phyloP scores from a whole-genome alignment of 2,113 vertebrate genomes.

The Pollachius pollachius region DNA sequence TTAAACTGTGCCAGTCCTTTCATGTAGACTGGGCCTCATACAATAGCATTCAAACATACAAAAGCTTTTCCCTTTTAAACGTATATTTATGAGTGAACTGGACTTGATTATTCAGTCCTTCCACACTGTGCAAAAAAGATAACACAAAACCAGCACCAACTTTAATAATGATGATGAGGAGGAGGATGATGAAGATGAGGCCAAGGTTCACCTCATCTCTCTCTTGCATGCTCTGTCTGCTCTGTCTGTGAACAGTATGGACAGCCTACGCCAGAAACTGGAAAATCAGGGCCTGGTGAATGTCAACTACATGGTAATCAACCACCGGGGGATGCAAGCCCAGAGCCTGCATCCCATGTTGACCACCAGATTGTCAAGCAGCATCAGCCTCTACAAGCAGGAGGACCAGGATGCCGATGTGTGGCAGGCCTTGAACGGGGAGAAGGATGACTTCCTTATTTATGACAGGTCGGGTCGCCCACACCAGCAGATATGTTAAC shows the following conservation, averaged over 20 bases:
- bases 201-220: background rate
- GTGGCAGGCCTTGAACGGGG: constrained; percentile 82
- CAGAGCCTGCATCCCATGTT: constrained; percentile 71
- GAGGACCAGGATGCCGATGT: constrained; percentile 76
- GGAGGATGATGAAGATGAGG: background rate
- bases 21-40: too few relatives aligned
- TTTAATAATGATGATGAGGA: background rate
- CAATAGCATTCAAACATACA: too few relatives aligned
- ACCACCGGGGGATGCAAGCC: constrained; percentile 79
- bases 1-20: too few relatives aligned
- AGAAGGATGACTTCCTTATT: constrained; percentile 89
- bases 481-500: background rate
- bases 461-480: constrained; percentile 86
- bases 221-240: background rate
- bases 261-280: constrained; percentile 82
- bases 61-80: too few relatives aligned
- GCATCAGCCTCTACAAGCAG: constrained; percentile 86
- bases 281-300: constrained; percentile 79
- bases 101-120: too few relatives aligned
- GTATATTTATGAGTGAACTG: too few relatives aligned
- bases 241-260: constrained; percentile 73
- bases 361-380: constrained; percentile 70
- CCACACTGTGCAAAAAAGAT: too few relatives aligned
- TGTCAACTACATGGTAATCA: constrained; percentile 84
- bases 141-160: too few relatives aligned